Conservation (phyloP, 2,797 vertebrate genomes). For the Schizopygopsis pylzovi region DNA sequence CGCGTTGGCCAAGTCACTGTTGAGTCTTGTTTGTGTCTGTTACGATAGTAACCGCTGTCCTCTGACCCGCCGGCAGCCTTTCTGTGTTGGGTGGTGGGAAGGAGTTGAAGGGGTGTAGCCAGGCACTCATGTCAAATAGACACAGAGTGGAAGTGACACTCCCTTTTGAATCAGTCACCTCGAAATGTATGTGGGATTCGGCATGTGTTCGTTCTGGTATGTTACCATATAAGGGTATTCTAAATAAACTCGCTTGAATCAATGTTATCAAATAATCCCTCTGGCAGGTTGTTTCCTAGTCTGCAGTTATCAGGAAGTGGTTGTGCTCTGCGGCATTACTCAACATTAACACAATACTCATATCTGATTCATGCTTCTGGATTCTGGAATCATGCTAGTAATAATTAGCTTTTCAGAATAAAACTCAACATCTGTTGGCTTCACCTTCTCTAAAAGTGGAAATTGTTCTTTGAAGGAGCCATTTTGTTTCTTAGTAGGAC, state of each 20-base stretch:
- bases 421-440: constrained; percentile 9
- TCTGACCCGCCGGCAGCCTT: constrained; percentile 41
- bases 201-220: constrained; percentile 23
- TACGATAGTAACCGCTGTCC: constrained; percentile 66
- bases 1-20: constrained; percentile 63
- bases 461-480: constrained; percentile 11
- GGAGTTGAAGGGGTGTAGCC: constrained; percentile 17
- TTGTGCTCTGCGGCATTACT: constrained; percentile 10
- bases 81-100: constrained; percentile 4
- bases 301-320: not conserved
- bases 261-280: not conserved
- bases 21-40: constrained; percentile 80
- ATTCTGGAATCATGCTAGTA: not conserved
- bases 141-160: constrained; percentile 21
- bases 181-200: constrained; percentile 5
- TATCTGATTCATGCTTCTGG: not conserved
- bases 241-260: constrained; percentile 11
- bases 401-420: constrained; percentile 11
- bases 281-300: not conserved
- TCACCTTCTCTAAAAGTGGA: constrained; percentile 33
- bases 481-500: not conserved
- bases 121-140: not conserved
- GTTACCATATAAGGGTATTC: constrained; percentile 50
- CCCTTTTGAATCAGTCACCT: constrained; percentile 25
- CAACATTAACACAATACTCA: constrained; percentile 14